Conservation (phyloP, 2,888 invertebrate species). For the Diadromus collaris region DNA sequence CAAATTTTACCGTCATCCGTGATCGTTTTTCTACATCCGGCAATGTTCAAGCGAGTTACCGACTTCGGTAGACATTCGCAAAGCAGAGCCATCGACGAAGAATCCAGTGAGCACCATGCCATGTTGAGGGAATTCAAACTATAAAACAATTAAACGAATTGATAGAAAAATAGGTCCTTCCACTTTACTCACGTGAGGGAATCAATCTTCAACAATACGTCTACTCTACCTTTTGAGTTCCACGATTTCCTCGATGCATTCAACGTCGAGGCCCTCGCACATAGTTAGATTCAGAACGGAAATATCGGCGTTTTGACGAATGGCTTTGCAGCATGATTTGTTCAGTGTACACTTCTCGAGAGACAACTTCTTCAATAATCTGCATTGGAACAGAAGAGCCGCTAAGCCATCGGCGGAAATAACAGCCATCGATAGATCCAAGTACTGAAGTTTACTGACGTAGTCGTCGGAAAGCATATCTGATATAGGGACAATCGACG, state of each 20-base stretch:
- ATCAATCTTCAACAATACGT: conserved; percentile 58
- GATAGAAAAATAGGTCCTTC: not conserved
- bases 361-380: conserved; percentile 89
- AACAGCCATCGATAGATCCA: conserved; percentile 92
- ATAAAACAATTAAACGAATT: conserved; percentile 49
- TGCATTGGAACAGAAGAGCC: conserved; percentile 85
- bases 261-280: conserved; percentile 86
- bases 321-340: conserved; percentile 84
- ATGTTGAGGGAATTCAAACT: conserved; percentile 88
- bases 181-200: not conserved
- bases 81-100: conserved; percentile 83
- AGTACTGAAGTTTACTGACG: conserved; percentile 86
- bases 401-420: conserved; percentile 83
- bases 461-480: conserved; percentile 78
- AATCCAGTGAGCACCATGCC: conserved; percentile 89
- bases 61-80: conserved; percentile 84
- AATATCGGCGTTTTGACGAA: conserved; percentile 85
- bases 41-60: conserved; percentile 89
- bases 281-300: conserved; percentile 93
- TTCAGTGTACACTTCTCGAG: conserved; percentile 89
- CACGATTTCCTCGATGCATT: conserved; percentile 85
- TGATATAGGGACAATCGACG: conserved; percentile 35
- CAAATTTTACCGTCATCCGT: conserved; percentile 86
- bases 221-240: conserved; percentile 80
- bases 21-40: conserved; percentile 90